Conservation (phyloP, 53 echinoderm and acorn worm genomes). For the Holothuria leucospilota region DNA sequence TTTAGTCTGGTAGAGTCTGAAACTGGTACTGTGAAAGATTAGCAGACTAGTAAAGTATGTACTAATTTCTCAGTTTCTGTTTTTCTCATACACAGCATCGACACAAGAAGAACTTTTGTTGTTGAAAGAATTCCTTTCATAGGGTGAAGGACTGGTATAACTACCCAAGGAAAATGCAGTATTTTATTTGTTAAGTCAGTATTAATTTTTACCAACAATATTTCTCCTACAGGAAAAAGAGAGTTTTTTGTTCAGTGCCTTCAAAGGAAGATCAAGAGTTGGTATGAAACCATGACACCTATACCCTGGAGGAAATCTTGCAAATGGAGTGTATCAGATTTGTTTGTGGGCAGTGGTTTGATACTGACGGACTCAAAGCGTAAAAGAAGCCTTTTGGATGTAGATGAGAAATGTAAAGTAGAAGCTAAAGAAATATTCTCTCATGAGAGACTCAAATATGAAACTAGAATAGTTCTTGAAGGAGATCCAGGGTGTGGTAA, state of each 20-base stretch:
- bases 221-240: neutral
- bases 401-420: neutral
- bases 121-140: too few species aligned
- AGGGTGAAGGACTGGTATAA: too few species aligned
- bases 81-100: too few species aligned
- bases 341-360: neutral
- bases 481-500: neutral
- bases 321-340: neutral
- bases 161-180: too few species aligned
- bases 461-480: slow-evolving; percentile 1
- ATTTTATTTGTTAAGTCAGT: too few species aligned
- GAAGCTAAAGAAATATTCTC: neutral
- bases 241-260: neutral
- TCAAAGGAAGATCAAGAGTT: neutral
- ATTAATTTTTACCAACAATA: too few species aligned
- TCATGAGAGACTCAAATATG: neutral
- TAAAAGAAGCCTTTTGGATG: neutral
- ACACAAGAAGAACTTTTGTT: too few species aligned
- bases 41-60: too few species aligned
- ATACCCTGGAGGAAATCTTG: neutral
- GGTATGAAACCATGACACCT: too few species aligned
- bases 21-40: too few species aligned
- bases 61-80: too few species aligned
- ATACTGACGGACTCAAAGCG: neutral
- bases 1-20: too few species aligned